Base-by-base conservation (phyloP, 2,888 invertebrate species). In the Julus scandinavius region DNA sequence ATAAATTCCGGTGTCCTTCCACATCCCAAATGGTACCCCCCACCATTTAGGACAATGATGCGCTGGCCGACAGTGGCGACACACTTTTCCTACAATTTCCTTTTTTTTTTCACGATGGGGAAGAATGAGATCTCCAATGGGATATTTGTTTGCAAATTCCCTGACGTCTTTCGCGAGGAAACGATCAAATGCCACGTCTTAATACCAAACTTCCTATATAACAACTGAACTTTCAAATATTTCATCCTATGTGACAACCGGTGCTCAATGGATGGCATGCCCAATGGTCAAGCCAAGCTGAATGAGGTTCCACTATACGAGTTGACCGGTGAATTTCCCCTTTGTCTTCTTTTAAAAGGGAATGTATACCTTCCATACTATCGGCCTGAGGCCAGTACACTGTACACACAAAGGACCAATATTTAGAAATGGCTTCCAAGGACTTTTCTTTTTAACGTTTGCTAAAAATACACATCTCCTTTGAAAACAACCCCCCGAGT, bases 1-100 rank as follows among this genome's bases (percentile, higher is more conserved):
- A 72, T 29, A 72, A 72, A 72, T 72, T 72, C 72, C 29, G 72
- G 72, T 72, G 72, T 72, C 72, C 72, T 72, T 72, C 72, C 72
- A 72, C 72, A 29, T 72, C 72, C 72, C 72, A 72, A 72, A 72
- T 72, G 29, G 29, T 72, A 29, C 72, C 72, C 72, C 72, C 72
- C 29, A 72, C 72, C 72, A 29, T 29, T 29, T 13, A 9, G 29
- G 72, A 72, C 72, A 72, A 72, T 72, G 72, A 72, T 13, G 11
- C 72, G 72, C 29, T 72, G 72, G 72, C 29, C 72, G 72, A 72
- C 72, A 72, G 72, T 72, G 72, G 72, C 72, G 72, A 72, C 72
- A 72, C 72, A 72, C 72, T 72, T 72, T 29, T 72, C 29, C 9
- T 45, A 29, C 72, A 72, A 63, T 72, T 72, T 72, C 72, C 72